Conservation (phyloP, 2,888 invertebrate genomes). For the Macrophya annulata region DNA sequence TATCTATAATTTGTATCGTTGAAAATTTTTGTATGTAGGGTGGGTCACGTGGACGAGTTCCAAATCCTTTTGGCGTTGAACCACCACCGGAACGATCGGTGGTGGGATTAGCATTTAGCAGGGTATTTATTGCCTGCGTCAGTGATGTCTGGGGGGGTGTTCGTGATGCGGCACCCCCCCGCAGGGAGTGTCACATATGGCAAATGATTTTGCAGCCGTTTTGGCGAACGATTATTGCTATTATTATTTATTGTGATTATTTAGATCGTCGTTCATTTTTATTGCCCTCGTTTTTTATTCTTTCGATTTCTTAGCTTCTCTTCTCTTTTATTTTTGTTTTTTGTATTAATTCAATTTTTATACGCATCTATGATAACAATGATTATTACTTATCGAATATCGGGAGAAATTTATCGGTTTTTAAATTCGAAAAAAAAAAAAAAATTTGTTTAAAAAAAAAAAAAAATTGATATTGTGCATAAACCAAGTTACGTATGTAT, state of each 20-base stretch:
- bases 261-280: conserved; percentile 36
- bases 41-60: background rate
- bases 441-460: background rate
- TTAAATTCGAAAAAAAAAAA: no score
- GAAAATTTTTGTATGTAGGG: background rate
- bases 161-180: conserved; percentile 18
- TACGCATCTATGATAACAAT: no score
- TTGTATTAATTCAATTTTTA: background rate
- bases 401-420: background rate
- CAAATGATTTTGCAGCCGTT: conserved; percentile 40
- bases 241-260: conserved; percentile 17
- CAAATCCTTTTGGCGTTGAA: conserved; percentile 19
- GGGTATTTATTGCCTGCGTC: conserved; percentile 51
- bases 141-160: conserved; percentile 15
- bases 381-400: background rate
- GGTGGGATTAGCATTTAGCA: conserved; percentile 59
- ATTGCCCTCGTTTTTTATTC: background rate
- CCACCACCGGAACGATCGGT: conserved; percentile 55
- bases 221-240: conserved; percentile 38
- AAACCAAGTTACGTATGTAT: background rate
- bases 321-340: background rate
- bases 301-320: background rate
- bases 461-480: no score
- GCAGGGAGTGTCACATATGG: conserved; percentile 47
- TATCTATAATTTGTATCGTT: background rate